Base-by-base conservation (phyloP, 2,797 vertebrate genomes). In the Melopsittacus undulatus region DNA sequence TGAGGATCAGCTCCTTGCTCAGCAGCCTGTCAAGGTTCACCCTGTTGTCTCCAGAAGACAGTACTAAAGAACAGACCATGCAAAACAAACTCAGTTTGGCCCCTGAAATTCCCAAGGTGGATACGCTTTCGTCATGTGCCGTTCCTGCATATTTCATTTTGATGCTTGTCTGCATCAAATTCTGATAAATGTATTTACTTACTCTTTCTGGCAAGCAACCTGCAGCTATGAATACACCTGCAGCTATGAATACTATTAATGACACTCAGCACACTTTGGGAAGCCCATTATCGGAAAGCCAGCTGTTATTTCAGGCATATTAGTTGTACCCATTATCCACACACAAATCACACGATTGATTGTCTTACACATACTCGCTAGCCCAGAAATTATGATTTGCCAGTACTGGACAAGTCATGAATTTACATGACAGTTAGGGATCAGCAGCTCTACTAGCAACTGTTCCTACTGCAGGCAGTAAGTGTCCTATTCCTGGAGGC, bases 211-310 rank as follows among this genome's bases (percentile, higher is more conserved):
- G 93, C 94, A 90, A 91, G 77, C 1, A 5, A 84, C 88, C 86
- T 92, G 83, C 88, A 90, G 92, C 69, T 59, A 61, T 83, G 90
- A 95, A 95, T 91, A 84, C 88, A 84, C 88, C 86, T 92, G 83
- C 88, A 90, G 92, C 69, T 59, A 61, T 83, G 90, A 95, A 95
- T 91, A 84, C 88, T 90, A 42, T 89, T 96, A 95, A 94, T 93
- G 92, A 95, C 74, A 79, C 62, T 72, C 70, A 42, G 70, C 3
- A 5, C 85, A 79, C 85, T 92, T 95, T 82, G 67, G 83, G 92
- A 97, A 94, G 86, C 66, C 83, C 90, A 90, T 96, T 94, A 95
- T 82, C 16, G 1, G 74, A 76, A 89, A 95, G 83, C 67, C 92
- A 94, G 86, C 74, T 92, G 92, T 83, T 92, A 48, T 97, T 96